These are phyloP conservation scores for Dysmachus trigonus DNA, from an alignment of 2,888 invertebrate genomes.

Conservation along the genomic window DNA sequence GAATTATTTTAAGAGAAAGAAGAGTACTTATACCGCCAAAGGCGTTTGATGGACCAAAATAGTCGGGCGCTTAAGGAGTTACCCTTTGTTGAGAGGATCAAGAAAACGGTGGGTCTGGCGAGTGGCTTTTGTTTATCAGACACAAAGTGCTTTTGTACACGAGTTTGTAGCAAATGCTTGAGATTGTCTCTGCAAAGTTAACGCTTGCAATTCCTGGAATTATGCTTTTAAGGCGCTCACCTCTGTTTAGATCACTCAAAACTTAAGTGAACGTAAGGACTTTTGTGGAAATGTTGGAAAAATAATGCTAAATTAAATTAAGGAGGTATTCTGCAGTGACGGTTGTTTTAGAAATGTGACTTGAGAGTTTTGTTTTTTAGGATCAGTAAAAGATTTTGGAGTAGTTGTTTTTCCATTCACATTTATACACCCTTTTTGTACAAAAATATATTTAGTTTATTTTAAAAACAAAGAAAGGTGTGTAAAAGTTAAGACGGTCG, in stretches of 20 bases:
- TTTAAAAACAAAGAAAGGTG: too few relatives aligned
- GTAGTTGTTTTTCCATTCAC: too few relatives aligned
- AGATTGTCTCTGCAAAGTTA: background rate
- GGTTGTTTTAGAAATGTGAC: too few relatives aligned
- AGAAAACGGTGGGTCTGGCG: background rate
- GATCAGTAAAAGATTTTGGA: too few relatives aligned
- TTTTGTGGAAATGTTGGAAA: background rate
- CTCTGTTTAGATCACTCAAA: background rate
- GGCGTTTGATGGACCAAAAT: background rate
- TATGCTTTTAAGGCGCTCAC: background rate
- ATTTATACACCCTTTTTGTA: too few relatives aligned
- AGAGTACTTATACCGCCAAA: background rate
- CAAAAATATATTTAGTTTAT: too few relatives aligned
- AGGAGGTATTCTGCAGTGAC: too few relatives aligned
- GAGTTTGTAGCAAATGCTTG: background rate
- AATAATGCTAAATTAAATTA: background rate
- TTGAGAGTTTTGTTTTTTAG: too few relatives aligned
- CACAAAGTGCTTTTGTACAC: background rate
- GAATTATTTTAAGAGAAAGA: background rate
- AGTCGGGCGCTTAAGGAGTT: background rate
- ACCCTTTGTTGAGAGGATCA: background rate
- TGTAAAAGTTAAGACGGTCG: too few relatives aligned
- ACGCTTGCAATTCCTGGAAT: background rate
- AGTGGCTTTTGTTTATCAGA: conserved; percentile 12
- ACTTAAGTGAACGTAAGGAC: background rate